Evolutionary conservation across 2,888 invertebrate species (phyloP), one percentile per base, ranked within the genome.

Genomic region (Nemotelus nigrinus): DNA sequence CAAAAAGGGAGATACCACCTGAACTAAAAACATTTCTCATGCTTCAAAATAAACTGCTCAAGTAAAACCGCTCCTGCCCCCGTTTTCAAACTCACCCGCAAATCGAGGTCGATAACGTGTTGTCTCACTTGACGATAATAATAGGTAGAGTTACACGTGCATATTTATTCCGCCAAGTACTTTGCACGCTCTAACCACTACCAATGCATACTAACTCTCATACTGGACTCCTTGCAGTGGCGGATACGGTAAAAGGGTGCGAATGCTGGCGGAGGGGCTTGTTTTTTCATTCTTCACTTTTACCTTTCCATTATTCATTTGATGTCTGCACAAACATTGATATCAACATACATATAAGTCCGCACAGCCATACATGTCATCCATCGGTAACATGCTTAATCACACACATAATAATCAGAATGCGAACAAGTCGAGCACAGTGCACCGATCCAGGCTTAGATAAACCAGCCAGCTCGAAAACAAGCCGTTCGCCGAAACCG

Each of bases 231-330:
- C 10, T 53, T n/a, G 41, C 55, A 41, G 70, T 10, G 55, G 53
- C 47, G 55, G 55, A 70, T 43, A 8, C 41, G n/a, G 50, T 10
- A 47, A 47, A 67, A n/a, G 70, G 43, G 70, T 55, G 8, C 43
- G 55, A 70, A 70, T 53, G 70, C 41, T 43, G 70, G 4, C 70
- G 70, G 41, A 70, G 53, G 8, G 70, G 53, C 55, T 55, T 55
- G 65, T 53, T 55, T 39, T 25, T 63, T 41, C 39, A 7, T 39
- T 63, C 2, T 10, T 55, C 39, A n/a, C 39, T 55, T 53, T 41
- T 53, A 43, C 55, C 70, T 70, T 43, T 53, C 55, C 70, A 70
- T 70, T 70, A 70, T 53, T 70, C 70, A 53, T 70, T 53, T 70
- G 39, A 50, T 39, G n/a, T 70, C 25, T 70, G 55, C 70, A 67